A percentile compares a stretch with the other conserved stretches of the same genome.
Conservation (phyloP, 1,140 invertebrate genomes). For the Galendromus occidentalis region DNA sequence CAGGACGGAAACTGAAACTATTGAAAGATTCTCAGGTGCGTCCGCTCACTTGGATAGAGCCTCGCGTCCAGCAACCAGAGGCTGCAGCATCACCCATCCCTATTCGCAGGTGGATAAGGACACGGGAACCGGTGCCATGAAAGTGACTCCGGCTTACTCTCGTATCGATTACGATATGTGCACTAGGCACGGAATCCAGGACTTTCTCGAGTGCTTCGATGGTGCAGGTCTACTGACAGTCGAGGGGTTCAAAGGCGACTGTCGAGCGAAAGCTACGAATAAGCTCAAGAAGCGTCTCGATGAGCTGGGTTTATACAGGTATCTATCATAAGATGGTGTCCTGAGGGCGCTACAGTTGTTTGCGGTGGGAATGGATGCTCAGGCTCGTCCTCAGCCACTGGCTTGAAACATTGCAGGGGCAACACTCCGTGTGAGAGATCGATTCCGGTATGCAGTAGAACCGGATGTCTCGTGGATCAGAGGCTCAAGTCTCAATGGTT, state of each 20-base stretch:
- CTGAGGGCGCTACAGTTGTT: too few species aligned
- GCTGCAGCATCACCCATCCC: too few species aligned
- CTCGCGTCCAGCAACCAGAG: too few species aligned
- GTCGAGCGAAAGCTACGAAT: constrained; percentile 65
- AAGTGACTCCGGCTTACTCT: constrained; percentile 96
- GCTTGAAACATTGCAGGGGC: neutral
- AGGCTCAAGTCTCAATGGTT: constrained; percentile 95
- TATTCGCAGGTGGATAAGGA: constrained; percentile 79
- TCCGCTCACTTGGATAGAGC: neutral
- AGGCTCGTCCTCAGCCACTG: too few species aligned
- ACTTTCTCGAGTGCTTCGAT: constrained; percentile 71
- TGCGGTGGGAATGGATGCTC: too few species aligned
- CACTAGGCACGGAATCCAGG: constrained; percentile 52
- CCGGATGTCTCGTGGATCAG: constrained; percentile 93
- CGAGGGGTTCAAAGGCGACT: neutral
- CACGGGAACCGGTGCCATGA: constrained; percentile 92
- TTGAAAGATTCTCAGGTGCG: neutral
- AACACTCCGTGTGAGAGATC: constrained; percentile 28
- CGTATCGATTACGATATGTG: constrained; percentile 90
- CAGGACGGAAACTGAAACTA: neutral
- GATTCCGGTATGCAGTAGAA: constrained; percentile 85
- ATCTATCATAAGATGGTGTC: constrained; percentile 62
- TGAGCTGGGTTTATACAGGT: constrained; percentile 53
- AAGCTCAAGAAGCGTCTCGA: constrained; percentile 57
- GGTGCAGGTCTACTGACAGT: constrained; percentile 58